Conservation (phyloP, 2,888 invertebrate genomes). For the Halocaridina rubra region DNA sequence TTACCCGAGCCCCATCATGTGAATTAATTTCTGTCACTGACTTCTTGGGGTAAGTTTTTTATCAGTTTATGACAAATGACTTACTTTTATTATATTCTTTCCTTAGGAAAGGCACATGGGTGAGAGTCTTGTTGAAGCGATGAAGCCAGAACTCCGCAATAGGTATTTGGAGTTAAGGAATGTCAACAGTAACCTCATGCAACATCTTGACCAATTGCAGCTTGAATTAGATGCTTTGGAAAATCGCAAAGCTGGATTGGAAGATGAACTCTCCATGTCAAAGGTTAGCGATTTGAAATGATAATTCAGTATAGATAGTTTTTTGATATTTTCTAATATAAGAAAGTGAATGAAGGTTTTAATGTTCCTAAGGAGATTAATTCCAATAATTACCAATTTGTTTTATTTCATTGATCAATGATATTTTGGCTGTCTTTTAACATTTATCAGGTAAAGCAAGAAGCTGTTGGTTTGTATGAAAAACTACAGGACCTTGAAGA, state of each 20-base stretch:
- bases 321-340: too few species aligned
- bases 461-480: slow-evolving; percentile 74
- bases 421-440: neutral
- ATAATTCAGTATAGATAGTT: too few species aligned
- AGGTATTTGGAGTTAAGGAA: slow-evolving; percentile 64
- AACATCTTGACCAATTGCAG: slow-evolving; percentile 73
- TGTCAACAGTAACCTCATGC: slow-evolving; percentile 72
- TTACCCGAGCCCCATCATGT: too few species aligned
- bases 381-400: too few species aligned
- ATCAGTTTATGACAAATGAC: neutral
- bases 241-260: slow-evolving; percentile 76
- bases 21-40: too few species aligned
- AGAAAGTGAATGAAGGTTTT: too few species aligned
- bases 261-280: slow-evolving; percentile 77
- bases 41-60: too few species aligned
- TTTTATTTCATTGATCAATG: too few species aligned
- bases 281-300: slow-evolving; percentile 70
- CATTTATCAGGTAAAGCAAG: slow-evolving; percentile 71
- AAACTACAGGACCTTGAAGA: slow-evolving; percentile 74
- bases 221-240: slow-evolving; percentile 76
- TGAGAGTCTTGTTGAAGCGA: slow-evolving; percentile 75
- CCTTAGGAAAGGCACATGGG: slow-evolving; percentile 75
- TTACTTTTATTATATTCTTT: neutral
- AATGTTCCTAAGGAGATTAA: too few species aligned
- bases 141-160: slow-evolving; percentile 74